Conservation (phyloP, 2,888 invertebrate genomes). For the Coremacera marginata region DNA sequence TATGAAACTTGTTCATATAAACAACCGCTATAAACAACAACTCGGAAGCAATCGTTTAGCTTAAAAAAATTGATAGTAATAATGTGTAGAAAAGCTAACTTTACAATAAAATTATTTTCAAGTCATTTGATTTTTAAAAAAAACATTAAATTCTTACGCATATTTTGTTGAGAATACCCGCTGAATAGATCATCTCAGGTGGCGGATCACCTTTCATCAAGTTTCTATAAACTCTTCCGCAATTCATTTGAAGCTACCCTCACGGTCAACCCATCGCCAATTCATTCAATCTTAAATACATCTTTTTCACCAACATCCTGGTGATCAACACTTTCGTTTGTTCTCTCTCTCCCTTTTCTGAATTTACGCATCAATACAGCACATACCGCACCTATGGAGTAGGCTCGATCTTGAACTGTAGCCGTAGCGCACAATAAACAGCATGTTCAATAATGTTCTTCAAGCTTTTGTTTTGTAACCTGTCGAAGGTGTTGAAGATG, state of each 20-base stretch:
- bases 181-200: too few relatives aligned
- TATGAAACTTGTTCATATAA: too few relatives aligned
- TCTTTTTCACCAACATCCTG: constrained; percentile 36
- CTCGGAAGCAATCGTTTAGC: too few relatives aligned
- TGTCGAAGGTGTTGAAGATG: constrained; percentile 70
- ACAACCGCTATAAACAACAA: too few relatives aligned
- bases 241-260: too few relatives aligned
- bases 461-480: constrained; percentile 66
- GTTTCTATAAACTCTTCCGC: not conserved
- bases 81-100: too few relatives aligned
- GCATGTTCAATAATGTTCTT: constrained; percentile 65
- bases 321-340: constrained; percentile 36
- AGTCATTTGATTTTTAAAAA: too few relatives aligned
- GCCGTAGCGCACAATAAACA: constrained; percentile 37
- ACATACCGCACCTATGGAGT: not conserved
- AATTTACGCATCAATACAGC: constrained; percentile 19
- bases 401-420: constrained; percentile 2
- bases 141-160: too few relatives aligned
- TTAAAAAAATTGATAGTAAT: too few relatives aligned
- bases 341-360: not conserved
- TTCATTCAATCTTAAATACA: constrained; percentile 34
- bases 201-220: not conserved
- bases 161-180: too few relatives aligned
- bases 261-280: constrained; percentile 4
- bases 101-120: too few relatives aligned